These are phyloP conservation scores for Schizaphis graminum DNA, from an alignment of 2,888 invertebrate species.

Conservation along the genomic window DNA sequence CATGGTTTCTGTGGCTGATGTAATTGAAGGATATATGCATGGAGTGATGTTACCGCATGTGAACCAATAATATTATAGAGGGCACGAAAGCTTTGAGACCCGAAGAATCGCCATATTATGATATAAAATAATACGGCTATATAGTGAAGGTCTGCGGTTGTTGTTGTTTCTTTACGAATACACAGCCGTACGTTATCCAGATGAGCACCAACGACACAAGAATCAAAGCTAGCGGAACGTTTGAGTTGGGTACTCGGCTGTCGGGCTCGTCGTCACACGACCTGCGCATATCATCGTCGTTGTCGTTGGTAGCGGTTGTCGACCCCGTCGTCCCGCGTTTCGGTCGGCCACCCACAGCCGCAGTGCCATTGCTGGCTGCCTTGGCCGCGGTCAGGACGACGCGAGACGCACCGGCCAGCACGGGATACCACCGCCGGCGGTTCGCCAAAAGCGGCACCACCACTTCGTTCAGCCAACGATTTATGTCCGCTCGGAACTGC, in stretches of 20 bases:
- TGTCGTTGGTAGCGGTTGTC: background rate
- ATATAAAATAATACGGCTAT: no score
- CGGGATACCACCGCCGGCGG: conserved; percentile 28
- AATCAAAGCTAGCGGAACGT: background rate
- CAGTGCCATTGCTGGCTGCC: background rate
- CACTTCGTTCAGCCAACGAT: background rate
- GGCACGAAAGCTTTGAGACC: no score
- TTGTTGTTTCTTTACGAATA: no score
- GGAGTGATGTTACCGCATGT: no score
- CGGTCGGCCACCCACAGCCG: background rate
- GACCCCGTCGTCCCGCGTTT: background rate
- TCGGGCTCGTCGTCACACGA: background rate
- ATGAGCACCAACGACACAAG: background rate
- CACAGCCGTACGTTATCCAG: no score
- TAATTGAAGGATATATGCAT: no score
- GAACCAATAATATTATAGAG: no score
- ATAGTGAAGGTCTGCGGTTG: no score
- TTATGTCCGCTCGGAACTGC: background rate
- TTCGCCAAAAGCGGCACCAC: conserved; percentile 20
- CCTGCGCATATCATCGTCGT: background rate
- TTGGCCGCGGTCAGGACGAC: background rate
- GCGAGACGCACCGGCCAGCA: conserved; percentile 24
- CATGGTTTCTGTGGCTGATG: background rate
- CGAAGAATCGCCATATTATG: no score
- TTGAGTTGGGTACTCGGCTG: background rate